Base-by-base conservation (phyloP, 2,797 vertebrate genomes). In the Garrulus glandarius region DNA sequence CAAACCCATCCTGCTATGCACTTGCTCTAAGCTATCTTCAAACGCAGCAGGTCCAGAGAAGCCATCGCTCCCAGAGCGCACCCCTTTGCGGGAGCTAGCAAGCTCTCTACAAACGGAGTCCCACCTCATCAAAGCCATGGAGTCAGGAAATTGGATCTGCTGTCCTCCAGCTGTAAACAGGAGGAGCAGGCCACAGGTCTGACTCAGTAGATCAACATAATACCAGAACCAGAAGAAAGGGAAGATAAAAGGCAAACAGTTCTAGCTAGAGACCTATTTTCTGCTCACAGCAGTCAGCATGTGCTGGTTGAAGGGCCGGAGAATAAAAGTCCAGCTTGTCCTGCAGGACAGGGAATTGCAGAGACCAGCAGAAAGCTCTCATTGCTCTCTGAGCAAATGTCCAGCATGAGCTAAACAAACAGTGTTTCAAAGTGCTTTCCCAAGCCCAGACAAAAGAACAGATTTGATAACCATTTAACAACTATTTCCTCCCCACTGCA, bases 161-260 rank as follows among this genome's bases (percentile, higher is more conserved):
- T 65, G 67, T 82, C 32, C 37, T 39, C 3, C 16, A 56, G 56
- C 68, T 32, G 37, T n/a, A 67, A 80, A 70, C 6, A 59, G 1
- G 21, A 74, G 29, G 16, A 75, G 61, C 65, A 75, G 63, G 22
- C 63, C 63, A 27, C 43, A n/a, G 27, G 64, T 85, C 70, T 76
- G 63, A 79, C 78, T 36, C 5, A 14, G 32, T 47, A 56, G 49
- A 91, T 41, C 49, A 82, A 21, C 3, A 0, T 41, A 56, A 75
- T 49, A 36, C 41, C 68, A 75, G 41, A 75, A 61, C 30, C 34
- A 84, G 44, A 81, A 70, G 24, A 89, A 72, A 91, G 15, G 24
- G 63, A 91, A 87, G 75, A 85, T 60, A 80, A 89, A 84, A 90
- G 34, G 20, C 46, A 61, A 81, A 57, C 11, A 26, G n/a, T 23